phyloP scores from a whole-genome alignment of 2,113 vertebrate species.

The Dicentrarchus labrax region DNA sequence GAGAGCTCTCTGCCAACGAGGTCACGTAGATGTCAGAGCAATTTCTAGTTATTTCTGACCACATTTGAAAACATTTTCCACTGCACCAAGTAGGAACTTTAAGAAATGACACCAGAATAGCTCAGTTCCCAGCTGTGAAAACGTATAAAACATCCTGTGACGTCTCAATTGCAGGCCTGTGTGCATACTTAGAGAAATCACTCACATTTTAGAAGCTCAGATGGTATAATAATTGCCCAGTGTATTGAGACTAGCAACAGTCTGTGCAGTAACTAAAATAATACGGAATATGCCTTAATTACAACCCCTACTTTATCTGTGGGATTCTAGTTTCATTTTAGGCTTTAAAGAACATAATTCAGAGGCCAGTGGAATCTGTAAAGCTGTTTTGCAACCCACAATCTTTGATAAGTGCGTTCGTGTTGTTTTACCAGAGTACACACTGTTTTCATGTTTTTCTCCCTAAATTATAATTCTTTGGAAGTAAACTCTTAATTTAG shows the following conservation, averaged over 20 bases:
- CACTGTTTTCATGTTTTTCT: slow-evolving; percentile 10
- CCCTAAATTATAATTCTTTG: background rate
- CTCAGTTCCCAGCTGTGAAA: slow-evolving; percentile 46
- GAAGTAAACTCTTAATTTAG: slow-evolving; percentile 12
- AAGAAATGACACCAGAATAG: slow-evolving; percentile 2
- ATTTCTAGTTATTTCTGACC: slow-evolving; percentile 37
- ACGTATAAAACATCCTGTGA: slow-evolving; percentile 38
- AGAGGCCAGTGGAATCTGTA: slow-evolving; percentile 5
- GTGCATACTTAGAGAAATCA: background rate
- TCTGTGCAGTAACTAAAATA: background rate
- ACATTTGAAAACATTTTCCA: slow-evolving; percentile 27
- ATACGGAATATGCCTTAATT: background rate
- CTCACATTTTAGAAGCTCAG: slow-evolving; percentile 10
- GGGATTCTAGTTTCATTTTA: background rate
- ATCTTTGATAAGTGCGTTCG: slow-evolving; percentile 6
- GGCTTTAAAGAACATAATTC: slow-evolving; percentile 6
- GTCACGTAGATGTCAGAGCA: slow-evolving; percentile 16
- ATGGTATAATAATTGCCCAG: background rate
- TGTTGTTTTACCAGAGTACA: slow-evolving; percentile 2
- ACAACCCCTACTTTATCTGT: background rate
- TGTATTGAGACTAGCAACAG: no score
- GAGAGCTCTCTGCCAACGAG: slow-evolving; percentile 10
- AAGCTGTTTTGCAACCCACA: background rate
- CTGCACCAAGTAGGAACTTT: background rate
- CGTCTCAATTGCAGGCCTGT: background rate